Evolutionary conservation across 1,140 invertebrate species (phyloP).

Genomic region (Euura saliciscinereae): DNA sequence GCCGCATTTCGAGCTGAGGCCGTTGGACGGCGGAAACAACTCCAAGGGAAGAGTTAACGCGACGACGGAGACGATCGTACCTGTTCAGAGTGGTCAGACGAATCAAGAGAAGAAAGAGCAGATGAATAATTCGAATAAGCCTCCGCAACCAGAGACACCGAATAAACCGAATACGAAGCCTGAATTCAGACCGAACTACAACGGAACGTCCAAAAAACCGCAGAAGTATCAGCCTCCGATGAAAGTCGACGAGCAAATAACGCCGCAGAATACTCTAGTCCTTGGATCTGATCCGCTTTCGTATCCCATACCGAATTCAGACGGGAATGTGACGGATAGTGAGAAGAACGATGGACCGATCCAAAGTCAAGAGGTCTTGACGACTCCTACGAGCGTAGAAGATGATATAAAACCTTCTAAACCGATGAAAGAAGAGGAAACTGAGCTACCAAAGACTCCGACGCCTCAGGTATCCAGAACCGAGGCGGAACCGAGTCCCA

Average conservation of each 20-base stretch:
- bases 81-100: neutral
- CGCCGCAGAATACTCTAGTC: slow-evolving; percentile 44
- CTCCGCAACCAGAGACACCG: neutral
- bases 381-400: slow-evolving; percentile 11
- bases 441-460: slow-evolving; percentile 21
- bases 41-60: neutral
- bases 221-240: slow-evolving; percentile 44
- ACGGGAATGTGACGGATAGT: neutral
- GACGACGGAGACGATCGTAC: neutral
- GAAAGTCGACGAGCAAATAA: slow-evolving; percentile 34
- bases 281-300: slow-evolving; percentile 35
- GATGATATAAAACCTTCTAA: neutral
- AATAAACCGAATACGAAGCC: neutral
- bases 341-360: slow-evolving; percentile 1
- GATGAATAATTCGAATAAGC: neutral
- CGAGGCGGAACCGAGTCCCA: slow-evolving; percentile 48
- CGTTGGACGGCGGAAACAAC: slow-evolving; percentile 19
- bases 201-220: slow-evolving; percentile 19
- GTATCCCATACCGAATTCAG: slow-evolving; percentile 12
- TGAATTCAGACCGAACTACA: neutral
- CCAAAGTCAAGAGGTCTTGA: slow-evolving; percentile 14
- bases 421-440: slow-evolving; percentile 9
- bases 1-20: neutral
- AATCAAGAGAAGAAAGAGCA: neutral
- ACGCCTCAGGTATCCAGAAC: neutral